Evolutionary conservation across 2,797 vertebrate species (phyloP).

Genomic region (Podarcis siculus): DNA sequence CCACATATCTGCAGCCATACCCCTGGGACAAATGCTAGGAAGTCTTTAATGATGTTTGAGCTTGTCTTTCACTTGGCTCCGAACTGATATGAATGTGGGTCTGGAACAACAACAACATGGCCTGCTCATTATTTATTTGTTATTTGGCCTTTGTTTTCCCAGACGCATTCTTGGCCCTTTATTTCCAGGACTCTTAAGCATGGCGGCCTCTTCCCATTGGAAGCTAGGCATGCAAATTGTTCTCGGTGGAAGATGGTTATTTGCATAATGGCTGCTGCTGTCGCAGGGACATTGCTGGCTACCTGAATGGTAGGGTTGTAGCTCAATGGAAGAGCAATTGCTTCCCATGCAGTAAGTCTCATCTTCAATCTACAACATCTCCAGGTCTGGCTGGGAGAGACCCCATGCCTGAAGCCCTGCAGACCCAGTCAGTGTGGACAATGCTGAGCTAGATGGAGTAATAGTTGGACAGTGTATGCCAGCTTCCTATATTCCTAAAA

Average conservation of each 20-base stretch:
- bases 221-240: background rate
- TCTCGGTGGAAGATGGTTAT: background rate
- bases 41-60: rapidly evolving
- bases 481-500: background rate
- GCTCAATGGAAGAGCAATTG: no score
- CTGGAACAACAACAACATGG: background rate
- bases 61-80: background rate
- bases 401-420: no score
- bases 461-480: no score
- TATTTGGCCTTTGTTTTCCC: no score
- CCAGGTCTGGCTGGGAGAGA: no score
- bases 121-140: background rate
- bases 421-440: no score
- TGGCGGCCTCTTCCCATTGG: background rate
- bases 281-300: background rate
- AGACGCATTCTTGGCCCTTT: background rate
- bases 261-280: background rate
- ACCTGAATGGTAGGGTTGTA: background rate
- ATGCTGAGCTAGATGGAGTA: no score
- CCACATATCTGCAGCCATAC: background rate
- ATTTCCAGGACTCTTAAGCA: background rate
- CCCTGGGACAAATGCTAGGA: background rate
- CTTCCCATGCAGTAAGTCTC: no score
- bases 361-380: no score
- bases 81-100: background rate